Percentiles rank a stretch among this genome's conserved stretches.
Conservation (phyloP, 1,140 invertebrate genomes). For the Heterodera carotae region DNA sequence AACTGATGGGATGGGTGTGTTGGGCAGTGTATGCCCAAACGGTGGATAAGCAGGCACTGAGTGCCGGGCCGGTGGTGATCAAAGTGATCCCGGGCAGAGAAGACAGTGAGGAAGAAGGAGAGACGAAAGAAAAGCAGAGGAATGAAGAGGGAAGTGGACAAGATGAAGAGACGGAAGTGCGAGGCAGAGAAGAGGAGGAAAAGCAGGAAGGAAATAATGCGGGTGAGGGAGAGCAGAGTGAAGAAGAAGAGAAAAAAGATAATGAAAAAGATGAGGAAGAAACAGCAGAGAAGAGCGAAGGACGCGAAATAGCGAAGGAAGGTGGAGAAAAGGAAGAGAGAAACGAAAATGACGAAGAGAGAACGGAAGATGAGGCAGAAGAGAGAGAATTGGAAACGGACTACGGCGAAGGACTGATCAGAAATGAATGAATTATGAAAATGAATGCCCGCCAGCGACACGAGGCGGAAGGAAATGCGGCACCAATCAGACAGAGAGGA, state of each 20-base stretch:
- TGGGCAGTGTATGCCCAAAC: slow-evolving; percentile 20
- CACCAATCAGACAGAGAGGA: too few species aligned
- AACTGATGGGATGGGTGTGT: slow-evolving; percentile 17
- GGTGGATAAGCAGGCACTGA: slow-evolving; percentile 21
- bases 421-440: too few species aligned
- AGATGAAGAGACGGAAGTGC: background rate
- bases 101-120: background rate
- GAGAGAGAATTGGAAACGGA: background rate
- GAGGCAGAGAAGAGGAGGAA: background rate
- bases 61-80: background rate
- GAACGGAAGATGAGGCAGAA: background rate
- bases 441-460: too few species aligned
- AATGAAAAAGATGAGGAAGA: background rate
- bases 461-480: too few species aligned
- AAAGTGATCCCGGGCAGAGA: background rate
- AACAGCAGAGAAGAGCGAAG: background rate
- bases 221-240: background rate
- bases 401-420: too few species aligned
- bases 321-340: background rate
- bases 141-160: background rate
- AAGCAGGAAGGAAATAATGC: too few species aligned
- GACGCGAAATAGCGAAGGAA: background rate
- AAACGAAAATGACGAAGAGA: background rate
- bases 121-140: background rate
- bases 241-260: background rate